Base-by-base conservation (phyloP, 1,140 invertebrate genomes). In the Drosophila tristis region DNA sequence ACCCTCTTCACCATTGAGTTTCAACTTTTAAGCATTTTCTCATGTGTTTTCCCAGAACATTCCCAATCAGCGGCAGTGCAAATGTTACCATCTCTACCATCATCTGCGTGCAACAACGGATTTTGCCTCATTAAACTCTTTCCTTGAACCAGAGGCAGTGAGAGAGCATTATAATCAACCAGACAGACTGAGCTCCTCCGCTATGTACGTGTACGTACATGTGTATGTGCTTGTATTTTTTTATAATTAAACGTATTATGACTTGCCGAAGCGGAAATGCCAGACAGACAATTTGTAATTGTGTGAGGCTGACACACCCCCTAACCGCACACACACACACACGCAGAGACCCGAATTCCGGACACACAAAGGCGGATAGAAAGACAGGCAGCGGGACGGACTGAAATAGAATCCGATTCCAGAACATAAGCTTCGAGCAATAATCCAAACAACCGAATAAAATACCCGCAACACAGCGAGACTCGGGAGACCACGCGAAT, bases 231-330 rank as follows among this genome's bases (percentile, higher is more conserved):
- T 39, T 68, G 49, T 59, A 13, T 63, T 62, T 49, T 16, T 59
- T 29, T 58, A 50, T 71, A 82, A 80, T 89, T 82, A 87, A 82
- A 71, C 58, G 15, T 59, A 62, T 81, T 81, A 81, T 74, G 74
- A 74, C 51, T 68, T 59, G 53, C 53, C 48, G 35, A 43, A 74
- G 56, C 56, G 61, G 60, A 71, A 80, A 54, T 55, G 61, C 67
- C 67, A 72, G 65, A 47, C 74, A 74, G 63, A 54, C 64, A 57
- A 65, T 77, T 78, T 78, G 57, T 72, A 75, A 51, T 48, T 51
- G 45, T 68, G 31, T 54, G 56, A 31, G 53, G 35, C 25, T 50
- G 53, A 23, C 57, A 47, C 43, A 61, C 50, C 26, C 20, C 35
- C 35, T 4, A 39, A 59, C 50, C 43, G 42, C 49, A 55, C 57